Base-by-base conservation (phyloP, 2,888 invertebrate genomes). In the Glyphotaelius pellucidus region DNA sequence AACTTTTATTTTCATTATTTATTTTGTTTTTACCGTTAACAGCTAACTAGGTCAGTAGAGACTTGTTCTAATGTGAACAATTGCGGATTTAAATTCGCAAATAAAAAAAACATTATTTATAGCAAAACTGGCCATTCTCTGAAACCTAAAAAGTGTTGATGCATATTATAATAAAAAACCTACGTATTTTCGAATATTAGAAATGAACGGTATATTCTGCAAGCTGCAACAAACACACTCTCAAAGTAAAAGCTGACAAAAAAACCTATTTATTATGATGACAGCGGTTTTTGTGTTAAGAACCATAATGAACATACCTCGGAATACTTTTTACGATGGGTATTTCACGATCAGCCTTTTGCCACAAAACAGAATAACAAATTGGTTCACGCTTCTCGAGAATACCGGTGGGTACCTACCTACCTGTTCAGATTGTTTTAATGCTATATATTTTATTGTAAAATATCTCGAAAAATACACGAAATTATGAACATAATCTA, bases 61-160 rank as follows among this genome's bases (percentile, higher is more conserved):
- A 67, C 9, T 7, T 67, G 7, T 67, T 67, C 25, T n/a, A 67
- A 67, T 25, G 67, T 67, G 67, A 67, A 67, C 67, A 67, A 67
- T 67, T 25, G 67, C 67, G 2, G 2, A n/a, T 67, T 67, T 67
- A n/a, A 67, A 25, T 67, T 5, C 4, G 7, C 25, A n/a, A 67
- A 67, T n/a, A 67, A 67, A 67, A 67, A 67, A 67, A 67, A 67
- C 67, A 67, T 67, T 67, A 67, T 67, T 67, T 67, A 67, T 67
- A n/a, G 25, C 67, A 67, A 67, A 67, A 67, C 25, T 67, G 67
- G 67, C 25, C 25, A 67, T 67, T n/a, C 67, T 25, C 67, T 0
- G 67, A 67, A 52, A 2, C 25, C 25, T 9, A 67, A 67, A 67
- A 67, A 67, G 67, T 67, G 25, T 67, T 25, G 7, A 67, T 67